These are phyloP conservation scores for Nansenia antarctica DNA, from an alignment of 2,113 vertebrate genomes.

Conservation along the genomic window DNA sequence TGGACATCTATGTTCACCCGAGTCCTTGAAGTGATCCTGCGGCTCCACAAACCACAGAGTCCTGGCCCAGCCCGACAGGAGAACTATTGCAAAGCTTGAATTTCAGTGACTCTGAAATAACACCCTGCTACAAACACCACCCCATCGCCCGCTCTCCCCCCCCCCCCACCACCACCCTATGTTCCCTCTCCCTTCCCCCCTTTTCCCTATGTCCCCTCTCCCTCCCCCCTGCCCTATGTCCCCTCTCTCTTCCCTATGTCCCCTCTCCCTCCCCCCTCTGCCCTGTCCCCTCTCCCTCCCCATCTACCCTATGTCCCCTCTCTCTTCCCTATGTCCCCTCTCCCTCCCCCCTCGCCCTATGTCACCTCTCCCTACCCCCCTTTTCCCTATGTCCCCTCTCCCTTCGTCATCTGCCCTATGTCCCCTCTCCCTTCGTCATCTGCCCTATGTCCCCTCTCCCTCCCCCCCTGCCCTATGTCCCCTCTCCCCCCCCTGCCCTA, in stretches of 20 bases:
- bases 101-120: conserved; percentile 38
- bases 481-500: background rate
- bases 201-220: too few species aligned
- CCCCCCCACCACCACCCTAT: background rate
- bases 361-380: background rate
- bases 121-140: background rate
- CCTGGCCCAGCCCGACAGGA: conserved; percentile 31
- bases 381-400: background rate
- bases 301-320: background rate
- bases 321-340: background rate
- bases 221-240: background rate
- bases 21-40: conserved; percentile 42
- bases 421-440: background rate
- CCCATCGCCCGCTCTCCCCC: background rate
- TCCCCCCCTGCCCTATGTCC: background rate
- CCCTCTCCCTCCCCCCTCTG: background rate
- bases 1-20: conserved; percentile 8
- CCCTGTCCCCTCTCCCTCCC: background rate
- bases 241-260: background rate
- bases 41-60: conserved; percentile 38
- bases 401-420: too few species aligned
- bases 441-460: background rate
- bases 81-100: conserved; percentile 29
- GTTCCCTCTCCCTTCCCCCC: background rate
- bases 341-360: background rate